Evolutionary conservation across 2,797 vertebrate genomes (phyloP).

Genomic region (Monodelphis domestica): DNA sequence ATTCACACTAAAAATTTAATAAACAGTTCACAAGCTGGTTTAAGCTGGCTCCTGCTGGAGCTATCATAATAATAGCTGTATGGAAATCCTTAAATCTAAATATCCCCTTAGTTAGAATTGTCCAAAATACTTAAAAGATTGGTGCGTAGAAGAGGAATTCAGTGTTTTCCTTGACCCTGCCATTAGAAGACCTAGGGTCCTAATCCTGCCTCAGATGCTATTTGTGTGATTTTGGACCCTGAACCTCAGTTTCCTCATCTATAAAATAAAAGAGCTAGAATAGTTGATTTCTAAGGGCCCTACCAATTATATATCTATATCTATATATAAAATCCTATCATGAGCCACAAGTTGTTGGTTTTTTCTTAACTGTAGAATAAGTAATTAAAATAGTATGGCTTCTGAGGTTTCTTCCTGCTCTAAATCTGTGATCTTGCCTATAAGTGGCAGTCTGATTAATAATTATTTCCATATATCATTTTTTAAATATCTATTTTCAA

Average conservation of each 20-base stretch:
- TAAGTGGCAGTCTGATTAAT: not conserved
- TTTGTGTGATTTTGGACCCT: no score
- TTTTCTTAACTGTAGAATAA: not conserved
- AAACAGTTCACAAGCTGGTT: not conserved
- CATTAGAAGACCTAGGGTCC: not conserved
- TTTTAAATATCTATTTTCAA: constrained; percentile 12
- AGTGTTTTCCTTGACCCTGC: not conserved
- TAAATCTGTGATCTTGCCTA: not conserved
- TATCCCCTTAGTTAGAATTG: not conserved
- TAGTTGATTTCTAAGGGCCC: not conserved
- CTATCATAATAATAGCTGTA: not conserved
- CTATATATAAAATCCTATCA: not conserved
- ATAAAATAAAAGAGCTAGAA: no score
- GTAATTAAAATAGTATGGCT: not conserved
- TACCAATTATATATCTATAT: not conserved
- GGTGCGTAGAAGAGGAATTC: not conserved
- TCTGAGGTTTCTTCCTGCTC: not conserved
- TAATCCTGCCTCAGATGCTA: not conserved
- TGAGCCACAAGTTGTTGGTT: not conserved
- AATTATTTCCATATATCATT: constrained; percentile 1
- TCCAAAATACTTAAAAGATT: no score
- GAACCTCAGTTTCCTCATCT: not conserved
- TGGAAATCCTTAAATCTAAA: not conserved
- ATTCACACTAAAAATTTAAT: not conserved
- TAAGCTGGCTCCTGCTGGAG: not conserved